Base-by-base conservation (phyloP, 1,140 invertebrate genomes). In the Drosophila varians region DNA sequence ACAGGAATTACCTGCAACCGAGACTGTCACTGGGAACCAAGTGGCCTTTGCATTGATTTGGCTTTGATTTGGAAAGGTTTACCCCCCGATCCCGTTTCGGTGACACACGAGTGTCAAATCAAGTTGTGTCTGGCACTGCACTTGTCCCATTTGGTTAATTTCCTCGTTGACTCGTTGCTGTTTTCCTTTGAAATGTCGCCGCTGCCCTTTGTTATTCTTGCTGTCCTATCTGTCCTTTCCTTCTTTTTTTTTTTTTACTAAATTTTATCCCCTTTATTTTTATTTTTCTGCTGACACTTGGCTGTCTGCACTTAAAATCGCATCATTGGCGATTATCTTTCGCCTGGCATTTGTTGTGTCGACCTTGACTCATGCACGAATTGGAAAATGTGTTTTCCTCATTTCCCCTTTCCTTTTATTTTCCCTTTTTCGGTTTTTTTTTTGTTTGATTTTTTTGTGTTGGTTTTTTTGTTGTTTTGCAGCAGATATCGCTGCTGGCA, bases 281-380 rank as follows among this genome's bases (percentile, higher is more conserved):
- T 9, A 11, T 12, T 14, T 46, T 60, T 14, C 42, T 36, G 62
- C 60, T 53, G 64, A 68, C 47, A 68, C 38, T 68, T 45, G 31
- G 46, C 19, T 64, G 60, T 68, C 64, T 66, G 64, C 64, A 68
- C 64, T 68, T 66, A 68, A 64, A 68, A 68, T 68, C 64, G 64
- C 46, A 68, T 68, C 64, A 68, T 66, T 68, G 61, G 47, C 64
- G 64, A 66, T 68, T 68, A 68, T 68, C 61, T 68, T 66, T 51
- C 14, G 6, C 38, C 38, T 66, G 62, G 60, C 62, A 62, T 60
- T 65, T 62, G 31, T 49, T 65, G 14, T 48, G 19, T 21, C 38
- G 64, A 66, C 64, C 64, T 68, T 68, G 64, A 66, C 60, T 66
- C 64, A 28, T 64, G 60, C 56, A 64, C 60, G 56, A 64, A 64